Evolutionary conservation across 2,888 invertebrate genomes (phyloP).

Genomic region (Caenorhabditis doughertyi): DNA sequence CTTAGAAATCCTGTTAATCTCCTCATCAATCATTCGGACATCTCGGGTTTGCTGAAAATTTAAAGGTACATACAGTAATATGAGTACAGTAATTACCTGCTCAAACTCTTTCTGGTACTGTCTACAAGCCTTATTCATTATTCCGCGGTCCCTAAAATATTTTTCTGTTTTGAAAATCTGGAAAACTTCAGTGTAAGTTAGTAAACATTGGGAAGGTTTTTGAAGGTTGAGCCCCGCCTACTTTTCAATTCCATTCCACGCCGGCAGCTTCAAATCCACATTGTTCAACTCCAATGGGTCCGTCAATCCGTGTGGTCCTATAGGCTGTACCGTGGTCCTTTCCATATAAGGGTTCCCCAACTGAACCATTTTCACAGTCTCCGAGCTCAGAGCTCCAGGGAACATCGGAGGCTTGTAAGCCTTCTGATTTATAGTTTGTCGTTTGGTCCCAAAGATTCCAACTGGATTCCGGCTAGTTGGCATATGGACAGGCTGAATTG

Average conservation of each 20-base stretch:
- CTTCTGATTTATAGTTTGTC: constrained; percentile 18
- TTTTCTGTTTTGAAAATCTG: too few relatives aligned
- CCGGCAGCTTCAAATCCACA: constrained; percentile 41
- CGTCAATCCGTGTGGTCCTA: constrained; percentile 39
- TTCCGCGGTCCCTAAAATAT: constrained; percentile 37
- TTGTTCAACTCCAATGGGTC: constrained; percentile 25
- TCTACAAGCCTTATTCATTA: constrained; percentile 43
- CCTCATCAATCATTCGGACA: constrained; percentile 49
- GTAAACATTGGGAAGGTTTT: too few relatives aligned
- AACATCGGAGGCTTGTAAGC: constrained; percentile 52
- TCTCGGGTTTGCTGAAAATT: constrained; percentile 46
- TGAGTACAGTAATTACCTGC: too few relatives aligned
- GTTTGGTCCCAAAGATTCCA: constrained; percentile 43
- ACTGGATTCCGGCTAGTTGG: background rate
- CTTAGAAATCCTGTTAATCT: constrained; percentile 26
- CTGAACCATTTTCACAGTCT: constrained; percentile 16
- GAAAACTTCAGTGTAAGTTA: background rate
- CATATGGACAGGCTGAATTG: background rate
- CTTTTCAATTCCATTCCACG: constrained; percentile 36
- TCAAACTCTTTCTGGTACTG: constrained; percentile 49
- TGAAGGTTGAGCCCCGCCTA: too few relatives aligned
- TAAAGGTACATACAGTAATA: too few relatives aligned
- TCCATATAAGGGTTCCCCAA: constrained; percentile 20
- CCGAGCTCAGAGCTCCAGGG: constrained; percentile 15
- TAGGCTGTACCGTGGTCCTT: constrained; percentile 32